Base-by-base conservation (phyloP, 2,113 vertebrate genomes). In the Pelmatolapia mariae region DNA sequence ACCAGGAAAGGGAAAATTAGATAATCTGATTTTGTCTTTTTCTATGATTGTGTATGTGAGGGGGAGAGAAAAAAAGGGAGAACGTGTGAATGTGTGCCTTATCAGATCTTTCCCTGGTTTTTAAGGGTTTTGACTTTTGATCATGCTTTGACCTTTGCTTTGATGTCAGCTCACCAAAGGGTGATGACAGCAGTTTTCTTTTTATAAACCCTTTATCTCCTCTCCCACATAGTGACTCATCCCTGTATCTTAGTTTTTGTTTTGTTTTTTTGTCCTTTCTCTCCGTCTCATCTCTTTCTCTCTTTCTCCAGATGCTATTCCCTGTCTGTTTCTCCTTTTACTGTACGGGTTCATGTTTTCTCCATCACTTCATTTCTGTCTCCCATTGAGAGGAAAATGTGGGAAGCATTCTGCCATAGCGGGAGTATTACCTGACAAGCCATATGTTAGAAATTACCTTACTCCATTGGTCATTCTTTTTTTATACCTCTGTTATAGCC, bases 251-350 rank as follows among this genome's bases (percentile, higher is more conserved):
- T 31, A 12, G 26, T 29, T 26, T 19, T n/a, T 78, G 29, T 26
- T 38, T n/a, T 61, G 29, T 86, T 8, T 36, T 63, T 36, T 22
- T 38, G 19, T 52, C 66, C 12, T 24, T 59, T 83, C 82, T 52
- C 22, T 78, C 38, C 50, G 2, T 43, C 43, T 36, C 53, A 19
- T 82, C 83, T 90, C 81, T 66, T 56, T 61, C 43, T 80, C 81
- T 90, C 73, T 31, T 56, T 76, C 43, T 57, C 85, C 89, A 91
- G 81, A 91, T 89, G 85, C 88, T 85, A 10, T 79, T 76, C 68
- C 33, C 54, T 43, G 68, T 85, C 87, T 79, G 53, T 29, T 83
- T 26, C 84, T 56, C 16, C 31, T 53, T 18, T 50, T 79, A 53
- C 52, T 73, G 78, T 50, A 12, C n/a, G 19, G 31, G 66, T 81